Percentiles rank a stretch among this genome's conserved stretches.
These are phyloP conservation scores for Leptura quadrifasciata DNA, from an alignment of 2,888 invertebrate species.

Conservation along the genomic window DNA sequence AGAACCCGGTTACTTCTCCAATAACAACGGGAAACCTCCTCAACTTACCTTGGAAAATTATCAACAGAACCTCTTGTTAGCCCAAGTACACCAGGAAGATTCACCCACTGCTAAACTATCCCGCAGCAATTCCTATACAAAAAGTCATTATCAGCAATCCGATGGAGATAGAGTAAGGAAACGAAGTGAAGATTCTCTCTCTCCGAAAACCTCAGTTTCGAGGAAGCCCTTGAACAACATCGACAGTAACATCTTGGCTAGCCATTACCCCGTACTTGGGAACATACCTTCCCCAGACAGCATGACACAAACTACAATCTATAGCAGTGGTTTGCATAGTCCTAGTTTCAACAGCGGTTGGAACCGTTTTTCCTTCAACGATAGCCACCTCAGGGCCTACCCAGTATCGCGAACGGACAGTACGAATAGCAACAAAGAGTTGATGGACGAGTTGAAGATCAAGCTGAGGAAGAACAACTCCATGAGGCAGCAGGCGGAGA, in stretches of 20 bases:
- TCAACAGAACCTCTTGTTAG: constrained; percentile 30
- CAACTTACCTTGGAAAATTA: constrained; percentile 34
- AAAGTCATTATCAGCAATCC: not conserved
- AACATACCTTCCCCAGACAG: not conserved
- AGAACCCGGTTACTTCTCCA: constrained; percentile 40
- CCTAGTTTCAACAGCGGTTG: constrained; percentile 1
- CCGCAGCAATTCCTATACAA: constrained; percentile 20
- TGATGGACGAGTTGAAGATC: constrained; percentile 62
- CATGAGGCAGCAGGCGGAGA: constrained; percentile 7
- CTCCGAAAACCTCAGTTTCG: constrained; percentile 9
- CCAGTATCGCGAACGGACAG: constrained; percentile 58
- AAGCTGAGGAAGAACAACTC: constrained; percentile 54
- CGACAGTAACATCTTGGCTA: constrained; percentile 45
- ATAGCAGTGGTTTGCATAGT: constrained; percentile 7
- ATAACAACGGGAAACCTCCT: constrained; percentile 18
- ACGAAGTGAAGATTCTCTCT: not conserved
- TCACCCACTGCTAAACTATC: constrained; percentile 15
- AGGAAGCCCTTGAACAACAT: constrained; percentile 39
- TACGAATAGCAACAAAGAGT: constrained; percentile 57
- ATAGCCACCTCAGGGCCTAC: not conserved
- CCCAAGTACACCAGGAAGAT: constrained; percentile 39
- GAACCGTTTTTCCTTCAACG: constrained; percentile 15
- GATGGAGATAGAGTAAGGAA: not conserved
- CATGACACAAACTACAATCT: not conserved
- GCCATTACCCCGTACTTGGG: constrained; percentile 47